phyloP scores from a whole-genome alignment of 2,113 vertebrate genomes.

The Baryphthengus martii region DNA sequence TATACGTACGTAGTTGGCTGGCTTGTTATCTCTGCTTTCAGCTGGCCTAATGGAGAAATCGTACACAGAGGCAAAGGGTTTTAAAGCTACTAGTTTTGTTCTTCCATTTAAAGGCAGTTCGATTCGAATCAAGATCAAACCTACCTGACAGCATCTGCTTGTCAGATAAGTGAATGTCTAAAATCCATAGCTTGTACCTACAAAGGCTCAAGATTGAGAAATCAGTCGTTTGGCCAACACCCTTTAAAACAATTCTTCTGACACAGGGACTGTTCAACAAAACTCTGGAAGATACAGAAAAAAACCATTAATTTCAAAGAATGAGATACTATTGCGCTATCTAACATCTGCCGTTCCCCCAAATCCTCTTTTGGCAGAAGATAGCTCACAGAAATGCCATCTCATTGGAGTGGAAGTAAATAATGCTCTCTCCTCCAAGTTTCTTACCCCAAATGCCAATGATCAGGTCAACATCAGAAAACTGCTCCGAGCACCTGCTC shows the following conservation, averaged over 20 bases:
- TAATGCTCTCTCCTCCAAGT: not conserved
- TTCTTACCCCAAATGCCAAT: not conserved
- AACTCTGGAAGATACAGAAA: not conserved
- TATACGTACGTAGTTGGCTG: not conserved
- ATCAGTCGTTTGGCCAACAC: not conserved
- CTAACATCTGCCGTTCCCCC: too few species aligned
- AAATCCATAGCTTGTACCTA: not conserved
- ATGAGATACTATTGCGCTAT: not conserved
- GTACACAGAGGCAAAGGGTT: not conserved
- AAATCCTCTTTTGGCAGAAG: not conserved
- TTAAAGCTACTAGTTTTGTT: not conserved
- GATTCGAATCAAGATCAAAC: constrained; percentile 13
- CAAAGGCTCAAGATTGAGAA: accelerated
- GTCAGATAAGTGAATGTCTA: not conserved
- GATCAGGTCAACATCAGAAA: not conserved
- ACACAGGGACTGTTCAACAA: accelerated
- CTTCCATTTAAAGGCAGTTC: not conserved
- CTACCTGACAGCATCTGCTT: constrained; percentile 9
- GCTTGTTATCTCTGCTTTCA: not conserved
- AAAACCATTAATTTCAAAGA: not conserved
- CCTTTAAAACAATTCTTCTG: not conserved
- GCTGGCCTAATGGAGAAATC: constrained; percentile 6
- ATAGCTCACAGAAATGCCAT: constrained; percentile 20
- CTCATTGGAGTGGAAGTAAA: not conserved
- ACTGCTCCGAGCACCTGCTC: constrained; percentile 4